Evolutionary conservation across 2,797 vertebrate genomes (phyloP).

Genomic region (Pangasius macronema): DNA sequence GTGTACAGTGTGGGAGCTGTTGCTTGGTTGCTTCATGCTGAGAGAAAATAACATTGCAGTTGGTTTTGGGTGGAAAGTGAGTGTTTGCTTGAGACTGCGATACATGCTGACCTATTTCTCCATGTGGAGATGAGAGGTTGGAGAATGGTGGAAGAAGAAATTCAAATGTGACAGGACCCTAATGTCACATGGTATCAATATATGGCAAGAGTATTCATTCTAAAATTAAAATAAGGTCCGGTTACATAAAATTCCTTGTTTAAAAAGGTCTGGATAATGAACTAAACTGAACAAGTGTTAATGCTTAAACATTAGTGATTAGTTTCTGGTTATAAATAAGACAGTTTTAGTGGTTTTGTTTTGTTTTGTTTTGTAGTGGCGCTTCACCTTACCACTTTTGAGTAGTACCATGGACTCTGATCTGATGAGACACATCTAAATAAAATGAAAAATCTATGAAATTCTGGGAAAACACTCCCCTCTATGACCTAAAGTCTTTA

Average conservation of each 20-base stretch:
- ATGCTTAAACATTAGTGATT: not conserved
- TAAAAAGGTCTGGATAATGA: not conserved
- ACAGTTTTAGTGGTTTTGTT: not conserved
- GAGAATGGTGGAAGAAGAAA: not conserved
- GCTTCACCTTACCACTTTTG: not conserved
- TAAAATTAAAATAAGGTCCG: not conserved
- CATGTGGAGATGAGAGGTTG: not conserved
- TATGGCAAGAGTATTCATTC: not conserved
- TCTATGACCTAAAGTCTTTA: not conserved
- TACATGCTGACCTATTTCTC: not conserved
- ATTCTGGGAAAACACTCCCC: not conserved
- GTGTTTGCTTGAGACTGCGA: conserved; percentile 6
- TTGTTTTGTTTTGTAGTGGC: not conserved
- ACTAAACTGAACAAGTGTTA: not conserved
- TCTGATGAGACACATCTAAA: not conserved
- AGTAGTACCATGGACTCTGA: not conserved
- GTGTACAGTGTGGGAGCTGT: conserved; percentile 14
- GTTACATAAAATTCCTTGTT: not conserved
- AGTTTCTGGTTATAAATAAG: not conserved
- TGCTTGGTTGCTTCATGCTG: conserved; percentile 22
- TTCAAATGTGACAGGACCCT: not conserved
- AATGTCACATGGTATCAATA: not conserved
- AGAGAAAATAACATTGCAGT: conserved; percentile 18
- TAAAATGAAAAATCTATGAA: not conserved
- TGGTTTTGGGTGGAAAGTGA: not conserved